Evolutionary conservation across 2,888 invertebrate species (phyloP).

Genomic region (Machimus atricapillus): DNA sequence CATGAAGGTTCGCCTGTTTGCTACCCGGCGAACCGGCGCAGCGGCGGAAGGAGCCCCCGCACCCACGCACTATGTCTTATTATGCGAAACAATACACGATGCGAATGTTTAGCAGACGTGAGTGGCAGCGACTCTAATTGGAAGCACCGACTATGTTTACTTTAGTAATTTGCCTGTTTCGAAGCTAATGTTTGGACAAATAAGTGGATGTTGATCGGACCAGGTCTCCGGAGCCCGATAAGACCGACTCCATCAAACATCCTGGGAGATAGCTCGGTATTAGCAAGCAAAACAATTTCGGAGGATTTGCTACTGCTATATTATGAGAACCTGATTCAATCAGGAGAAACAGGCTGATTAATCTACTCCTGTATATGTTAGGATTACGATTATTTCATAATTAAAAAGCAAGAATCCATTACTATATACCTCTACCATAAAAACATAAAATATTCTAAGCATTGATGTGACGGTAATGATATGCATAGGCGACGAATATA

Average conservation of each 20-base stretch:
- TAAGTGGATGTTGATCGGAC: not conserved
- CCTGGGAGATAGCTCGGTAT: not conserved
- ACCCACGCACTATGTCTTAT: not conserved
- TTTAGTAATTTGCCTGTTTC: not conserved
- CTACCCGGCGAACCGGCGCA: not conserved
- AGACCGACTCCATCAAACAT: not conserved
- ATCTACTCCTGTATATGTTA: not conserved
- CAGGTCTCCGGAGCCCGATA: not conserved
- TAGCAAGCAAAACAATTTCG: not conserved
- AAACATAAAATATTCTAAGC: no score
- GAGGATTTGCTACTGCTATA: not conserved
- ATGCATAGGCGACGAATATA: no score
- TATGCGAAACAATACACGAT: conserved; percentile 21
- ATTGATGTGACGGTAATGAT: no score
- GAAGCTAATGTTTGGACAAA: conserved; percentile 9
- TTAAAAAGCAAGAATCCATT: not conserved
- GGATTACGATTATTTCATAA: not conserved
- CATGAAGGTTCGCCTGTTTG: not conserved
- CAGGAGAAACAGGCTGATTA: not conserved
- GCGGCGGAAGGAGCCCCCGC: not conserved
- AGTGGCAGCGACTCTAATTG: conserved; percentile 10
- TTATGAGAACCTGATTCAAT: not conserved
- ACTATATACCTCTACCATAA: not conserved
- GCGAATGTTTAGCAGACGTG: not conserved
- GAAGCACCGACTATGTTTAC: not conserved